Base-by-base conservation (phyloP, 92 coral and sea anemone genomes). In the Micromussa lordhowensis region DNA sequence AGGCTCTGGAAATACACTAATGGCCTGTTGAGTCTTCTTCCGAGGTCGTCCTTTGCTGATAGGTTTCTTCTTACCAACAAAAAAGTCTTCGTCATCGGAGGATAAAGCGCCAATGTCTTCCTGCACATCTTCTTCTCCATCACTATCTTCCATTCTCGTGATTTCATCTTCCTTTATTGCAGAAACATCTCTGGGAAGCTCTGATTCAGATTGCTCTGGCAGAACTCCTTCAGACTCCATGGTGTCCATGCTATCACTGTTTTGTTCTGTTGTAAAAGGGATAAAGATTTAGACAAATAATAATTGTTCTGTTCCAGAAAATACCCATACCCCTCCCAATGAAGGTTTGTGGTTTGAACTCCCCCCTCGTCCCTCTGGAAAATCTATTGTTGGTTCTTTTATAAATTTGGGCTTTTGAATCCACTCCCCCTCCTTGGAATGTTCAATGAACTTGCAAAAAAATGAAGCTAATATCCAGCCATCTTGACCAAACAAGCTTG, bases 31-130 rank as follows among this genome's bases (percentile, higher is more conserved):
- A 22, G 75, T 85, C 84, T 91, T 93, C 82, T 92, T 95, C 5
- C 98, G 73, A n/a, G 96, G 95, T 68, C 96, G 74, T 70, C 98
- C 98, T 71, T 35, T 86, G 75, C 88, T 94, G 3, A 84, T 84
- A 15, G 87, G 87, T 57, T 80, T 87, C 75, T 86, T 92, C 35
- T 87, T 80, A 59, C 87, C 82, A 35, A 88, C 53, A 26, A 84
- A 93, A 83, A 80, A 88, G 2, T 95, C 98, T 26, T 95, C 98
- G 12, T 95, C 98, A 85, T 93, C 98, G n/a, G 96, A 87, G 16
- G 95, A 92, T 70, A 95, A 11, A 10, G 92, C 83, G 34, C 92
- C 94, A 44, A 70, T 64, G 64, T 92, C 93, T 5, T 95, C 98
- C 28, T 80, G 85, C 31, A 68, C 83, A 26, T 93, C 98, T 35